Percentiles rank a stretch among this genome's conserved stretches.
These are phyloP conservation scores for Psittacus erithacus DNA, from an alignment of 2,113 vertebrate species.

Conservation along the genomic window DNA sequence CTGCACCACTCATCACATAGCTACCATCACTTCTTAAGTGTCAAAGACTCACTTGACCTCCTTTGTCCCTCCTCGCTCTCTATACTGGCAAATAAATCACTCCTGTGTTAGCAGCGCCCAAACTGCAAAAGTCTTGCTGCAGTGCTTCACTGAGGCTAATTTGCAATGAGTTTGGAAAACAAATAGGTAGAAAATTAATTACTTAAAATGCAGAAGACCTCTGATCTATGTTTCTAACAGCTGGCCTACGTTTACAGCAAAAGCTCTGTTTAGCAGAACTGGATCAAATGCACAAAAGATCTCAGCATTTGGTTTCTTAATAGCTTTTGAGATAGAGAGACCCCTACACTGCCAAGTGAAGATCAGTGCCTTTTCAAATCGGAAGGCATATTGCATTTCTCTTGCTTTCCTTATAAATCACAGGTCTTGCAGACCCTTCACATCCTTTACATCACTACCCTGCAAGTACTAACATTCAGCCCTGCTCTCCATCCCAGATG, in stretches of 20 bases:
- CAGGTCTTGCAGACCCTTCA: background rate
- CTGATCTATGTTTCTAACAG: background rate
- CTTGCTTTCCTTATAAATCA: background rate
- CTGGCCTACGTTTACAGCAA: background rate
- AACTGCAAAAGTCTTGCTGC: background rate
- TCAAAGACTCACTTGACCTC: conserved; percentile 2
- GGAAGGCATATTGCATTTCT: background rate
- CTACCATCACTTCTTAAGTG: conserved; percentile 25
- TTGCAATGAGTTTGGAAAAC: background rate
- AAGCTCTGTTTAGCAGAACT: background rate
- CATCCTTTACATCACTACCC: background rate
- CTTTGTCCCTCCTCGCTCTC: background rate
- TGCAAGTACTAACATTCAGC: background rate
- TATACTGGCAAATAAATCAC: background rate
- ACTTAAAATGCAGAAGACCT: background rate
- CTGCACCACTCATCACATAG: background rate
- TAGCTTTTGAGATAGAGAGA: background rate
- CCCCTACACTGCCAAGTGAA: fast-evolving
- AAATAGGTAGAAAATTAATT: background rate
- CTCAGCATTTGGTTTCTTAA: background rate
- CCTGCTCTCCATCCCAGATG: background rate
- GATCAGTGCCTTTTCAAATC: background rate
- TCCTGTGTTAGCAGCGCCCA: background rate
- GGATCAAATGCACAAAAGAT: background rate
- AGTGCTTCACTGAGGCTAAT: background rate